Percentiles rank a stretch among this genome's conserved stretches.
phyloP scores from a whole-genome alignment of 2,797 vertebrate species.

The Pempheris klunzingeri region DNA sequence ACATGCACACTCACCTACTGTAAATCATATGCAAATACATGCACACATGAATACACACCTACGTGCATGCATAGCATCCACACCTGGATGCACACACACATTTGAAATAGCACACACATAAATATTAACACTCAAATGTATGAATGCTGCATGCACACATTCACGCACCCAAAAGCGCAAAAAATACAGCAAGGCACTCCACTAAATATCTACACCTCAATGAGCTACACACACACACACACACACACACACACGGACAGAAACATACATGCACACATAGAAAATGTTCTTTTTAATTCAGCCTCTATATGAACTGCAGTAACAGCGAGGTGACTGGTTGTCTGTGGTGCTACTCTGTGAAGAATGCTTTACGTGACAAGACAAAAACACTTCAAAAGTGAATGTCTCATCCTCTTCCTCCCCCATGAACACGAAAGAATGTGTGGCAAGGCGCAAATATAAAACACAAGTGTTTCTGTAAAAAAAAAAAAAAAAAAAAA shows the following conservation, averaged over 20 bases:
- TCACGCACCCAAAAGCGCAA: neutral
- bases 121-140: neutral
- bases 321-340: conserved; percentile 7
- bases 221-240: neutral
- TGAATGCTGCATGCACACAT: neutral
- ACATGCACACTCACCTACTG: neutral
- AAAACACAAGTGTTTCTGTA: conserved; percentile 86
- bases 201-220: neutral
- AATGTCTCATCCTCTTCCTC: conserved; percentile 70
- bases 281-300: too few species aligned
- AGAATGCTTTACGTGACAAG: conserved; percentile 76
- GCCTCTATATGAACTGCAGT: neutral
- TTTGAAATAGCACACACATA: neutral
- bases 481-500: conserved; percentile 35
- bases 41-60: neutral
- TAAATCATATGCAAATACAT: neutral
- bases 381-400: conserved; percentile 67
- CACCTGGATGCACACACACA: neutral
- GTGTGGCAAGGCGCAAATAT: conserved; percentile 86
- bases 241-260: neutral
- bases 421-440: conserved; percentile 83
- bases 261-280: neutral
- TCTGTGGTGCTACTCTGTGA: conserved; percentile 33
- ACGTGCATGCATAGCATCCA: neutral
- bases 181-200: neutral